phyloP scores from a whole-genome alignment of 2,113 vertebrate species.

The Irena cyanogastra region DNA sequence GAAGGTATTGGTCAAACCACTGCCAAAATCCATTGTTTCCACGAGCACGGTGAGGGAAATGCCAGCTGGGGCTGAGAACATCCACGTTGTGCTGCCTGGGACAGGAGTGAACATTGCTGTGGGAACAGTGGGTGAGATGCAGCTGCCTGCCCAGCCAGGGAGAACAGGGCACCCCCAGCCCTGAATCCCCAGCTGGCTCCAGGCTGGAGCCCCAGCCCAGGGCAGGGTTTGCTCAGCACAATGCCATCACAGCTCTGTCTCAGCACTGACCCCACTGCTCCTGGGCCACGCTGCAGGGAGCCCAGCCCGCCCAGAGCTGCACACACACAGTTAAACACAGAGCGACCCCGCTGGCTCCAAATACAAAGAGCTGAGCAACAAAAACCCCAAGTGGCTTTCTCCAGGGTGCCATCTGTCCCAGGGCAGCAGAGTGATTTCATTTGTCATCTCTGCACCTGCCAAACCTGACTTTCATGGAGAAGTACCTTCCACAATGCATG shows the following conservation, averaged over 20 bases:
- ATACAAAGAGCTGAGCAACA: neutral
- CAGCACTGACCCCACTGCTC: neutral
- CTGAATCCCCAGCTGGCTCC: neutral
- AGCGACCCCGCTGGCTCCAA: neutral
- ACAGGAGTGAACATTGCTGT: accelerated
- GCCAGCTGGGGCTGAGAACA: neutral
- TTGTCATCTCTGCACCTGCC: neutral
- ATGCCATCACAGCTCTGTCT: neutral
- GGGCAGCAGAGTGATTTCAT: neutral
- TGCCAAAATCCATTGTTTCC: neutral
- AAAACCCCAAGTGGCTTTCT: neutral
- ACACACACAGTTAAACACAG: neutral
- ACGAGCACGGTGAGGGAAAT: neutral
- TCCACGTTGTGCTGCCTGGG: neutral
- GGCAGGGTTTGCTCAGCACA: accelerated
- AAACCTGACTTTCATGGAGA: neutral
- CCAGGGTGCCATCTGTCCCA: accelerated
- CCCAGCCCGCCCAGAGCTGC: neutral
- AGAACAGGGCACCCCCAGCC: accelerated
- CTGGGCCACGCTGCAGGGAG: neutral
- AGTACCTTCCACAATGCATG: neutral
- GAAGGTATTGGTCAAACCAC: neutral
- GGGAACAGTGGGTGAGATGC: accelerated
- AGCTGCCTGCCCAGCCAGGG: neutral
- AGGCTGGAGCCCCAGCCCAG: too few relatives aligned